Evolutionary conservation across 2,113 vertebrate species (phyloP).

Genomic region (Apistogramma diplotaenia): DNA sequence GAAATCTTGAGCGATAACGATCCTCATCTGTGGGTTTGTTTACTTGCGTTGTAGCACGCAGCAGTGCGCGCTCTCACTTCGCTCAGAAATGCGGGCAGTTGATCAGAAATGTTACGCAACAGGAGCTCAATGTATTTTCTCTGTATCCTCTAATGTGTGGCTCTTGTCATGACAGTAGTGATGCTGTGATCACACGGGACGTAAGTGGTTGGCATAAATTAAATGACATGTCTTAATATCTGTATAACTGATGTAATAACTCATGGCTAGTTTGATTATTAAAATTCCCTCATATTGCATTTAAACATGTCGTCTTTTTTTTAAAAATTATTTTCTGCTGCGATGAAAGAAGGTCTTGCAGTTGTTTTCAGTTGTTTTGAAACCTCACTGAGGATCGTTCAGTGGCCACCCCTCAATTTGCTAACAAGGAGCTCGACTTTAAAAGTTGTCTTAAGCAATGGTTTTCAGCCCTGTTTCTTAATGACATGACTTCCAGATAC

Average conservation of each 20-base stretch:
- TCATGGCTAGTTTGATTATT: conserved; percentile 56
- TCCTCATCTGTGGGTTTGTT: conserved; percentile 5
- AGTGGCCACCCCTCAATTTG: neutral
- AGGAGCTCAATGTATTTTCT: neutral
- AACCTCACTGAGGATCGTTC: neutral
- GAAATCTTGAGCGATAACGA: neutral
- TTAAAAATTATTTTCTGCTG: neutral
- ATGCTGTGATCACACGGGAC: conserved; percentile 15
- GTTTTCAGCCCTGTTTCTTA: neutral
- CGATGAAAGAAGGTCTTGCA: neutral
- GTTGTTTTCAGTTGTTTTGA: neutral
- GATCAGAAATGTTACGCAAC: neutral
- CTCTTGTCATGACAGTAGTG: conserved; percentile 14
- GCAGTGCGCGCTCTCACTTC: conserved; percentile 32
- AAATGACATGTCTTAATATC: conserved; percentile 55
- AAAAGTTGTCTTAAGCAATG: neutral
- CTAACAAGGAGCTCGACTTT: neutral
- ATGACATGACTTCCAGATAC: too few species aligned
- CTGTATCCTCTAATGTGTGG: conserved; percentile 1
- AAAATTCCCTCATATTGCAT: conserved; percentile 68
- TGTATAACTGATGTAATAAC: conserved; percentile 56
- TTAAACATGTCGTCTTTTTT: neutral
- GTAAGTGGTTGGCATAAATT: conserved; percentile 29
- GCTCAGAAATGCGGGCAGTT: neutral
- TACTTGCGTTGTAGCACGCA: conserved; percentile 23